Evolutionary conservation across 2,888 invertebrate species (phyloP).

Genomic region (Calliphora vomitoria): DNA sequence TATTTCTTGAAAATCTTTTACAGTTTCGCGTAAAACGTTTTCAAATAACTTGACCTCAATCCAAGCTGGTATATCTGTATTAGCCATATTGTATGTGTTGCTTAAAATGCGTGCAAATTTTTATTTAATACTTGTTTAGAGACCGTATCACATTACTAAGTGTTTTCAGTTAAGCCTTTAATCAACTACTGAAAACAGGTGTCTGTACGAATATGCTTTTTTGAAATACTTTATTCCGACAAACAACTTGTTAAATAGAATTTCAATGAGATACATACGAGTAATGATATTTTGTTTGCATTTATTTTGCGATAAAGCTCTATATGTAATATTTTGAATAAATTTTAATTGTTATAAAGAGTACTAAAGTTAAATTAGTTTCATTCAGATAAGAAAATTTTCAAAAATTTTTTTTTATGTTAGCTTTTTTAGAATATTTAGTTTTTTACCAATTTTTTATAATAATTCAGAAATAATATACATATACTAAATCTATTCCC

Average conservation of each 20-base stretch:
- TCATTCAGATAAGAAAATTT: too few species aligned
- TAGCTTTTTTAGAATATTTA: too few species aligned
- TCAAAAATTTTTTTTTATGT: too few species aligned
- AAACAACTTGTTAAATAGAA: conserved; percentile 7
- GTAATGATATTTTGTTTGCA: background rate
- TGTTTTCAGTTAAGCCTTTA: conserved; percentile 17
- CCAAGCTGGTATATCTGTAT: conserved; percentile 76
- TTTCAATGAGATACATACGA: conserved; percentile 6
- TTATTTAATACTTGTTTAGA: background rate
- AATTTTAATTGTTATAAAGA: background rate
- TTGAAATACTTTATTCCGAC: background rate
- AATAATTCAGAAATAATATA: too few species aligned
- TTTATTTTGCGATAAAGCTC: background rate
- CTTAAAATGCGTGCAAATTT: conserved; percentile 2
- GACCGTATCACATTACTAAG: background rate
- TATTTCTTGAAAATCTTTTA: conserved; percentile 75
- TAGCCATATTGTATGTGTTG: conserved; percentile 65
- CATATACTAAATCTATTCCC: too few species aligned
- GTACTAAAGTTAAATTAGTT: background rate
- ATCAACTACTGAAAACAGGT: conserved; percentile 38
- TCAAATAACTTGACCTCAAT: conserved; percentile 77
- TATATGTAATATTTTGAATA: too few species aligned
- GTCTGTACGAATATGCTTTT: background rate
- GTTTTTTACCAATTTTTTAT: too few species aligned
- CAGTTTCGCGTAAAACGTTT: conserved; percentile 74